phyloP scores from a whole-genome alignment of 2,797 vertebrate species.

The Poecilia gillii region DNA sequence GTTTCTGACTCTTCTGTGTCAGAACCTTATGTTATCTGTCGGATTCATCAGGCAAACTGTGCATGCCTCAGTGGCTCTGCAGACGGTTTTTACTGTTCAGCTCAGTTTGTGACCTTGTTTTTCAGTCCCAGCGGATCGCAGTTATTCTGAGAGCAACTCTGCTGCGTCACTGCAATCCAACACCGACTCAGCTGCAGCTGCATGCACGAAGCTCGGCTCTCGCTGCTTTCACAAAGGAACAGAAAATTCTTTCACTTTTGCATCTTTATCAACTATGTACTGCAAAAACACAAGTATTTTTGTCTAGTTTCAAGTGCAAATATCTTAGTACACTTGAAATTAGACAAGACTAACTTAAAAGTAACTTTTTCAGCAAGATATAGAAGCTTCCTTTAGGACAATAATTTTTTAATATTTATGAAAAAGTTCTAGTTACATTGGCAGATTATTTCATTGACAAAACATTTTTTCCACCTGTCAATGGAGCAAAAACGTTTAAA shows the following conservation, averaged over 20 bases:
- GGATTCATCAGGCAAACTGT: not conserved
- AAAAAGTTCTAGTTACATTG: no score
- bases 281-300: not conserved
- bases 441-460: no score
- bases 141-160: conserved; percentile 43
- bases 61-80: not conserved
- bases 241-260: not conserved
- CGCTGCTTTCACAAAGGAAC: not conserved
- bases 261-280: not conserved
- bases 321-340: no score
- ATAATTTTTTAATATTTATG: no score
- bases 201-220: not conserved
- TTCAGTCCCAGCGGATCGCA: conserved; percentile 41
- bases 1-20: not conserved
- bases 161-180: conserved; percentile 30
- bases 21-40: not conserved
- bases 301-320: no score
- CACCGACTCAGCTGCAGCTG: not conserved
- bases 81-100: conserved; percentile 13
- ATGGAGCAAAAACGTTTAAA: no score
- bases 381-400: no score
- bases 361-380: no score
- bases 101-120: conserved; percentile 54
- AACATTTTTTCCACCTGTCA: no score
- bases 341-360: no score